Evolutionary conservation across 2,888 invertebrate genomes (phyloP).

Genomic region (Apeira syringaria): DNA sequence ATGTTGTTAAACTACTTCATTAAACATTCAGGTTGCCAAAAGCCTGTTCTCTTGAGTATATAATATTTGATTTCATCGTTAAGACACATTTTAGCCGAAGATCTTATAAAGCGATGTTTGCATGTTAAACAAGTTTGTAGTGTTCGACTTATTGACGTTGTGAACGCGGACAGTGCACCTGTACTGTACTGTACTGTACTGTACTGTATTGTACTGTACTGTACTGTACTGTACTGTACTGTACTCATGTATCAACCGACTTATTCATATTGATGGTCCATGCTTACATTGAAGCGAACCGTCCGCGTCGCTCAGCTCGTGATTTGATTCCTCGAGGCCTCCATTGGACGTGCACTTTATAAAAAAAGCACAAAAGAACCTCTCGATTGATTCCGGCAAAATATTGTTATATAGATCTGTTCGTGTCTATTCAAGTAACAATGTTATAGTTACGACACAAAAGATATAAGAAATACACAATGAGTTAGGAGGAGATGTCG

Average conservation of each 20-base stretch:
- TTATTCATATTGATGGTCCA: constrained; percentile 34
- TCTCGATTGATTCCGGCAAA: constrained; percentile 19
- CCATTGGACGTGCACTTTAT: constrained; percentile 28
- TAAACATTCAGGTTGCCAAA: no score
- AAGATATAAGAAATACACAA: constrained; percentile 46
- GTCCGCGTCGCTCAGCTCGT: constrained; percentile 32
- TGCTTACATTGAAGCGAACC: constrained; percentile 30
- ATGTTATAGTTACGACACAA: constrained; percentile 46
- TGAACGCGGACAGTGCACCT: constrained; percentile 19
- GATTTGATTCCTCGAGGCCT: constrained; percentile 30
- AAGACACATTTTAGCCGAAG: no score
- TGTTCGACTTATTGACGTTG: constrained; percentile 23
- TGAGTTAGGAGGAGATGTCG: constrained; percentile 45
- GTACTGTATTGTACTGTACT: constrained; percentile 22
- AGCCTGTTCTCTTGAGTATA: no score
- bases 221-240: constrained; percentile 23
- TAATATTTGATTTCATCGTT: no score
- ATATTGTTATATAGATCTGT: constrained; percentile 29
- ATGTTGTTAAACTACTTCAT: no score
- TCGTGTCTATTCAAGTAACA: constrained; percentile 34
- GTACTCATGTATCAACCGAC: constrained; percentile 27
- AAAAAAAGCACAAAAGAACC: constrained; percentile 21
- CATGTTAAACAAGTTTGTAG: no score
- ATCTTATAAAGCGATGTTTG: no score
- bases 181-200: constrained; percentile 23